Percentiles rank a stretch among this genome's conserved stretches.
These are phyloP conservation scores for Atopsyche davidsoni DNA, from an alignment of 1,140 invertebrate species.

Conservation along the genomic window DNA sequence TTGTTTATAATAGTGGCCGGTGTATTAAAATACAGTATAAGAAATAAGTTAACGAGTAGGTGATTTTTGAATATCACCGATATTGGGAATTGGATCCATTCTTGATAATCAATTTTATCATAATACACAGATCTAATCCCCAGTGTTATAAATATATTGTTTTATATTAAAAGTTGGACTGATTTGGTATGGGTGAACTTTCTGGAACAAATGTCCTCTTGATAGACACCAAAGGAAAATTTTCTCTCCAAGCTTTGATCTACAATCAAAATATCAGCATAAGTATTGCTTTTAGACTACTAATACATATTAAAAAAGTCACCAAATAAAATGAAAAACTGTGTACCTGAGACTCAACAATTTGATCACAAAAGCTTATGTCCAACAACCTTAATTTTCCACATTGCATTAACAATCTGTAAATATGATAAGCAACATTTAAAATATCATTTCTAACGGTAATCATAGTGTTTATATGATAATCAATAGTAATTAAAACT, in stretches of 20 bases:
- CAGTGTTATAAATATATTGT: too few species aligned
- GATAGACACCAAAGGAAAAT: slow-evolving; percentile 18
- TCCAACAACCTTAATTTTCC: slow-evolving; percentile 70
- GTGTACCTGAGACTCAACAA: slow-evolving; percentile 60
- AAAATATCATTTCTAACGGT: slow-evolving; percentile 9
- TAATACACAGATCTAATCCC: too few species aligned
- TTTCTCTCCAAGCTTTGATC: slow-evolving; percentile 21
- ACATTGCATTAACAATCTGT: slow-evolving; percentile 58
- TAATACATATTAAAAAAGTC: slow-evolving; percentile 22
- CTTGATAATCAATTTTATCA: too few species aligned
- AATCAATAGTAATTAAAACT: slow-evolving; percentile 40
- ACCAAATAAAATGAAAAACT: slow-evolving; percentile 26
- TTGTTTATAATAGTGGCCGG: too few species aligned
- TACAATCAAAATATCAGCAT: slow-evolving; percentile 11
- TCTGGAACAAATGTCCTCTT: slow-evolving; percentile 16
- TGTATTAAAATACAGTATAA: too few species aligned
- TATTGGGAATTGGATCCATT: too few species aligned
- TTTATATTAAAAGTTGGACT: too few species aligned
- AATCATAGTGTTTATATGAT: slow-evolving; percentile 6
- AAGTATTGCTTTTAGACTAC: slow-evolving; percentile 38
- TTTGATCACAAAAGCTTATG: slow-evolving; percentile 78
- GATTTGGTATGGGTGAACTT: not conserved
- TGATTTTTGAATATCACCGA: too few species aligned
- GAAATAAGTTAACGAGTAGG: too few species aligned
- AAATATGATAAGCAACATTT: slow-evolving; percentile 19